Base-by-base conservation (phyloP, 2,797 vertebrate genomes). In the Tenualosa ilisha region DNA sequence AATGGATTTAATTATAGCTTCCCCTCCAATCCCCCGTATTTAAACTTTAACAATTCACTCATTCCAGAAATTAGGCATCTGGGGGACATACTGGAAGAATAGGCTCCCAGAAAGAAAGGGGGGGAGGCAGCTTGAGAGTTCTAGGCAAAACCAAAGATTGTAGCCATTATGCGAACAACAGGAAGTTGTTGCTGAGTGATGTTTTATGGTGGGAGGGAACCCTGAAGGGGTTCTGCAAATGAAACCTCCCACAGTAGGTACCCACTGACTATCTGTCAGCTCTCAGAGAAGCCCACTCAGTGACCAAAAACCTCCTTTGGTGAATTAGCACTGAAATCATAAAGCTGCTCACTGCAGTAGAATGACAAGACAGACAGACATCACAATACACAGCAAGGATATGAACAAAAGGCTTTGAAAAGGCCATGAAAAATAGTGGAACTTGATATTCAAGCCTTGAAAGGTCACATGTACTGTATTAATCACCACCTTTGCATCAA, bases 1-100 rank as follows among this genome's bases (percentile, higher is more conserved):
- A 79, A 79, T 79, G 40, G 72, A 79, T 79, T 79, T 79, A 79
- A 79, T 79, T 79, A 79, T 46, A 79, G 72, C 72, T 46, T 46
- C 72, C 68, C 40, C 68, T 31, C 68, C 37, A 37, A 22, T 40
- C 72, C 40, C 72, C 72, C 17, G 37, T 79, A 79, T 46, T 79
- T 79, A 79, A 43, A 79, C 40, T 79, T 79, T 79, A 79, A 79
- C 72, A 79, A 79, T 79, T 79, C 72, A 7, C 72, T 46, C 72
- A 79, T 79, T 79, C 72, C 40, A 43, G 40, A 79, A 46, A 79
- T 20, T 79, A 43, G 72, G 72, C 72, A 79, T 79, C 72, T 79
- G 72, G 72, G 72, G 72, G 40, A 79, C 72, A 79, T 79, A 37
- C 40, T 79, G 37, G 17, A 46, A 17, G 15, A 79, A 79, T 79